These are phyloP conservation scores for Diorhabda elongata DNA, from an alignment of 1,140 invertebrate species.

Conservation along the genomic window DNA sequence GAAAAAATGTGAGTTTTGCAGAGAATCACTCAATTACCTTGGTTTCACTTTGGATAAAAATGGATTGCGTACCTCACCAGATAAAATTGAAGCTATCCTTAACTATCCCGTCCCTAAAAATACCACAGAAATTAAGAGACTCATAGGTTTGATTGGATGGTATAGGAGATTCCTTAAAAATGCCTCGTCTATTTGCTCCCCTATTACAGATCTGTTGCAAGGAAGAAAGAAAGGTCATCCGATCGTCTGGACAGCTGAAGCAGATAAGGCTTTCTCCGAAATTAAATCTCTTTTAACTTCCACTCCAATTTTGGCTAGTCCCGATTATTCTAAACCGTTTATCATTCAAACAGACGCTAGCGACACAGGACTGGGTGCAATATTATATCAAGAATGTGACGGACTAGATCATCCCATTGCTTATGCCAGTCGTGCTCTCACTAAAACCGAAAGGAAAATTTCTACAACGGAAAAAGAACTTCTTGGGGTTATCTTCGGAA, in stretches of 20 bases:
- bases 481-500: conserved; percentile 46
- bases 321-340: conserved; percentile 19
- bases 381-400: conserved; percentile 23
- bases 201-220: conserved; percentile 36
- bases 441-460: conserved; percentile 46
- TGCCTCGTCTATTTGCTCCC: conserved; percentile 5
- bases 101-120: conserved; percentile 37
- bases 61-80: conserved; percentile 13
- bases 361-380: conserved; percentile 33
- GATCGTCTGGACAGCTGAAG: conserved; percentile 4
- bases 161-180: conserved; percentile 20
- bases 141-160: conserved; percentile 19
- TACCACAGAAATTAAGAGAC: conserved; percentile 24
- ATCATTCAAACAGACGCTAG: conserved; percentile 32
- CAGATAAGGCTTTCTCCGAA: conserved; percentile 5
- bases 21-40: too few relatives aligned
- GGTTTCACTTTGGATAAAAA: conserved; percentile 9
- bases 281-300: conserved; percentile 8
- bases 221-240: conserved; percentile 10
- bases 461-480: conserved; percentile 49
- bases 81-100: conserved; percentile 31
- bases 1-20: conserved; percentile 18
- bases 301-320: conserved; percentile 19
- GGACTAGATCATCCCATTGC: conserved; percentile 19
- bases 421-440: conserved; percentile 43